These are phyloP conservation scores for Oxyruncus cristatus DNA, from an alignment of 2,113 vertebrate species.

Conservation along the genomic window DNA sequence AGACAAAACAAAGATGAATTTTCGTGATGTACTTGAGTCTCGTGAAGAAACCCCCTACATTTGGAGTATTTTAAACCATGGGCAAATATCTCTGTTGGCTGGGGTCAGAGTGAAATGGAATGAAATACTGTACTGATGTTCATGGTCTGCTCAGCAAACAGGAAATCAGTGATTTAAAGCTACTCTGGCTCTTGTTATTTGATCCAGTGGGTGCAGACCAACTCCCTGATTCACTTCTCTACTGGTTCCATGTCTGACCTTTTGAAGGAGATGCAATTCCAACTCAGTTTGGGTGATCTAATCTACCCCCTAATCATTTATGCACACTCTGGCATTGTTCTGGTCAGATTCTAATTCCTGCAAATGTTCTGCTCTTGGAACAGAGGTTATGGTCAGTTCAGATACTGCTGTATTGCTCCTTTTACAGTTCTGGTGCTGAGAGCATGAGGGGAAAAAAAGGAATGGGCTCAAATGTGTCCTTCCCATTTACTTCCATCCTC, in stretches of 20 bases:
- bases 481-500: not conserved
- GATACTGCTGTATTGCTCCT: not conserved
- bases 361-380: not conserved
- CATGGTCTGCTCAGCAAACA: not conserved
- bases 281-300: not conserved
- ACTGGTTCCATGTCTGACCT: not conserved
- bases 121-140: not conserved
- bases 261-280: not conserved
- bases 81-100: not conserved
- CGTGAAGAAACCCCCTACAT: not conserved
- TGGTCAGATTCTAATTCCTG: not conserved
- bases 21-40: not conserved
- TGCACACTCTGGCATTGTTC: not conserved
- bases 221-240: not conserved
- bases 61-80: not conserved
- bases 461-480: not conserved
- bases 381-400: not conserved
- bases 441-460: not conserved
- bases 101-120: not conserved
- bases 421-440: not conserved
- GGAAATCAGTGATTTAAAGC: slow-evolving; percentile 5
- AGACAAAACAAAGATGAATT: not conserved
- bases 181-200: not conserved
- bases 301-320: not conserved
- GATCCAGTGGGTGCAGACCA: not conserved